Percentiles rank a stretch among this genome's conserved stretches.
These are phyloP conservation scores for Oscheius sp. DNA, from an alignment of 2,888 invertebrate genomes.

Conservation along the genomic window DNA sequence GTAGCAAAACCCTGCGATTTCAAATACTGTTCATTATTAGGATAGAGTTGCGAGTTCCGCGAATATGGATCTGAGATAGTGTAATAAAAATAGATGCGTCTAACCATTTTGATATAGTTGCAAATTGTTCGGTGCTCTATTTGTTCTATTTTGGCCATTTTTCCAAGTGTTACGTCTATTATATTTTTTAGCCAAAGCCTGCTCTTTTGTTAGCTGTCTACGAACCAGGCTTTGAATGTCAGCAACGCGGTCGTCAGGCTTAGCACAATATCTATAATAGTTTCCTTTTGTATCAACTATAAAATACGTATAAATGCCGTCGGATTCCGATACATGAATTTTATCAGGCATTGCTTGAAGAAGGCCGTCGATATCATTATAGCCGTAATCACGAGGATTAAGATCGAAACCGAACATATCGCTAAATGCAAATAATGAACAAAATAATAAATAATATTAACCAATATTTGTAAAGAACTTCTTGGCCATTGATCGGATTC, in stretches of 20 bases:
- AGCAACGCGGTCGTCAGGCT: neutral
- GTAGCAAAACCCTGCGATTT: too few species aligned
- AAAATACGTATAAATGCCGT: neutral
- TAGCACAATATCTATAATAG: conserved; percentile 7
- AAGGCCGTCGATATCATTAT: neutral
- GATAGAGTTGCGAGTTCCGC: too few species aligned
- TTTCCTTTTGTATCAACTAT: too few species aligned
- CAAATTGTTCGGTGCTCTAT: too few species aligned
- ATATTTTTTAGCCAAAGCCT: neutral
- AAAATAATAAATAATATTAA: neutral
- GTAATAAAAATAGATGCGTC: too few species aligned
- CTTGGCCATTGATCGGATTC: neutral
- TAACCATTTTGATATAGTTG: too few species aligned
- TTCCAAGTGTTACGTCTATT: neutral
- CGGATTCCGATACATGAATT: neutral
- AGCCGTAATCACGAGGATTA: neutral
- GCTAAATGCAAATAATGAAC: neutral
- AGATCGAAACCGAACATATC: neutral
- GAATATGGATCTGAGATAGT: too few species aligned
- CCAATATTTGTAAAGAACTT: neutral
- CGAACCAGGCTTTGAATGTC: conserved; percentile 13
- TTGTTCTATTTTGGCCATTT: too few species aligned
- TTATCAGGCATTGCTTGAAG: conserved; percentile 21
- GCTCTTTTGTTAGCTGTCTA: conserved; percentile 15
- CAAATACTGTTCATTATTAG: too few species aligned